Evolutionary conservation across 2,113 vertebrate species (phyloP).

Genomic region (Apaloderma vittatum): DNA sequence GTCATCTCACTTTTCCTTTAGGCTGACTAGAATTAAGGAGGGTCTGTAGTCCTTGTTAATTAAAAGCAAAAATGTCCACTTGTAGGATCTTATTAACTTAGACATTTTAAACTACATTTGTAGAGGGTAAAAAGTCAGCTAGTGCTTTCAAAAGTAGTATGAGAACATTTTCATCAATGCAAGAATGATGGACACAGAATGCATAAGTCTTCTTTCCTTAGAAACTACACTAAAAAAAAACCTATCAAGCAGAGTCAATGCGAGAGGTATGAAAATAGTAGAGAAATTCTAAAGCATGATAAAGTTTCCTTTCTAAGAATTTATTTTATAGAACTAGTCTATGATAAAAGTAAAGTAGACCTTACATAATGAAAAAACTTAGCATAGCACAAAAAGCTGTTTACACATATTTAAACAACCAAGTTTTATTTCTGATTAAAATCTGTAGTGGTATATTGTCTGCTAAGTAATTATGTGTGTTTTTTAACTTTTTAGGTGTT

Average conservation of each 20-base stretch:
- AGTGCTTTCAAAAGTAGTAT: not conserved
- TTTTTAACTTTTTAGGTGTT: not conserved
- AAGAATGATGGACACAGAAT: not conserved
- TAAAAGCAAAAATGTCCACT: not conserved
- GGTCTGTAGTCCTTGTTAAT: not conserved
- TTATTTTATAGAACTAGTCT: not conserved
- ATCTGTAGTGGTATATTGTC: not conserved
- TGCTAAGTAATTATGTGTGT: fast-evolving
- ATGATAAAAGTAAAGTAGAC: not conserved
- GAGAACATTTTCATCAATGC: not conserved
- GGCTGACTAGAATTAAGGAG: not conserved
- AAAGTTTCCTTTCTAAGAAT: not conserved
- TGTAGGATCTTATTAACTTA: not conserved
- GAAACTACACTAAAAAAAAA: not conserved
- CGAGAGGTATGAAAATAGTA: not conserved
- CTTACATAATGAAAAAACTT: not conserved
- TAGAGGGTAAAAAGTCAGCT: not conserved
- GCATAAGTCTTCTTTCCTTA: not conserved
- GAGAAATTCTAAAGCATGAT: not conserved
- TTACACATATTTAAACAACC: not conserved
- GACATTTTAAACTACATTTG: not conserved
- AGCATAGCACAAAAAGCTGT: not conserved
- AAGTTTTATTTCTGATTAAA: not conserved
- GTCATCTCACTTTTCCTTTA: not conserved
- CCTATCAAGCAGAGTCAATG: not conserved